A percentile compares a stretch with the other conserved stretches of the same genome.
These are phyloP conservation scores for Augiades crinisus DNA, from an alignment of 2,888 invertebrate genomes.

Conservation along the genomic window DNA sequence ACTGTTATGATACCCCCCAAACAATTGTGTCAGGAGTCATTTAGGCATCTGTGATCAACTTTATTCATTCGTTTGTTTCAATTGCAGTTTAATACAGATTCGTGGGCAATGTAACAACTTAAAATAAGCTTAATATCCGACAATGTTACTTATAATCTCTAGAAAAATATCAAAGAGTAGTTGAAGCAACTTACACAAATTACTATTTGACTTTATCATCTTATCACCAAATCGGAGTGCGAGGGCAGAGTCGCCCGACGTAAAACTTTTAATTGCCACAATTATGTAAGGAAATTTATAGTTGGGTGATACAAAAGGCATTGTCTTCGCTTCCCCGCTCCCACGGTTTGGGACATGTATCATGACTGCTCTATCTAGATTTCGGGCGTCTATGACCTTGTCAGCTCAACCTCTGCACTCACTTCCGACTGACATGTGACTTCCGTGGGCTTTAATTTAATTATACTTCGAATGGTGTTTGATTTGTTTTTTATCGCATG, in stretches of 20 bases:
- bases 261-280: constrained; percentile 66
- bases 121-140: no score
- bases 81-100: no score
- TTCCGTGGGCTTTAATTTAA: constrained; percentile 17
- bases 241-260: constrained; percentile 30
- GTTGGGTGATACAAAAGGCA: constrained; percentile 52
- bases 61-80: no score
- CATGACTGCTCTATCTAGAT: constrained; percentile 53
- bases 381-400: constrained; percentile 58
- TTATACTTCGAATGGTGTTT: background rate
- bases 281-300: constrained; percentile 66
- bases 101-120: no score
- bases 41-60: no score
- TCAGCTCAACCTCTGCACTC: constrained; percentile 15
- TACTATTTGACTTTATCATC: constrained; percentile 5
- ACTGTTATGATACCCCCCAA: no score
- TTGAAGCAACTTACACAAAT: no score
- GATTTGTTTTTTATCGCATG: background rate
- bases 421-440: constrained; percentile 24
- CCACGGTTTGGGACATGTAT: constrained; percentile 68
- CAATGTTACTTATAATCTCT: no score
- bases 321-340: constrained; percentile 49
- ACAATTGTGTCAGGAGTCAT: no score
- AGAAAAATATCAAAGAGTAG: no score
- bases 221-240: constrained; percentile 15